phyloP scores from a whole-genome alignment of 2,113 vertebrate genomes.

The Pimephales promelas region DNA sequence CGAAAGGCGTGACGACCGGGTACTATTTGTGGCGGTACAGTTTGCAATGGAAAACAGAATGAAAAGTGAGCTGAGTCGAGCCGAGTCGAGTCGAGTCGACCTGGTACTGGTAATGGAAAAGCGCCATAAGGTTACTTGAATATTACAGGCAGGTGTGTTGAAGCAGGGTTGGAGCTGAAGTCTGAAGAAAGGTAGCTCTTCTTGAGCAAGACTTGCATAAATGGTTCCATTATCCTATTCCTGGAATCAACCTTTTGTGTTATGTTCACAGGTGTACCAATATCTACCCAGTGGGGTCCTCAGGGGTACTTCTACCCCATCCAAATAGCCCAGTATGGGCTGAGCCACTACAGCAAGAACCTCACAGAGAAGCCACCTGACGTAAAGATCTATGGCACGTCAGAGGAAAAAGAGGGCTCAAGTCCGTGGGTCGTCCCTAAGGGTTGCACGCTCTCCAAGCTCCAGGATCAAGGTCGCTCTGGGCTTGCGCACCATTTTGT shows the following conservation, averaged over 20 bases:
- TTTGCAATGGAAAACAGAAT: too few species aligned
- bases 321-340: conserved; percentile 88
- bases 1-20: too few species aligned
- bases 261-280: conserved; percentile 76
- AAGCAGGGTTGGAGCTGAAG: background rate
- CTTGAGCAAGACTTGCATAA: background rate
- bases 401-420: conserved; percentile 65
- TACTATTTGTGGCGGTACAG: too few species aligned
- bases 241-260: conserved; percentile 11
- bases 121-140: background rate
- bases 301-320: conserved; percentile 92
- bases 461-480: conserved; percentile 73
- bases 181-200: background rate
- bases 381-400: conserved; percentile 79
- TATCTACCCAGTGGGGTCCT: conserved; percentile 89
- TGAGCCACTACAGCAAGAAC: conserved; percentile 90
- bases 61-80: too few species aligned
- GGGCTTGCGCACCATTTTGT: conserved; percentile 79
- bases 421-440: conserved; percentile 77
- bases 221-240: background rate
- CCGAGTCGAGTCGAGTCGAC: too few species aligned
- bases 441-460: conserved; percentile 76
- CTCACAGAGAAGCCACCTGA: conserved; percentile 83
- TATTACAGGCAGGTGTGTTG: background rate
- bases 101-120: too few species aligned